Conservation (phyloP, 2,113 vertebrate species). For the Coturnix japonica region DNA sequence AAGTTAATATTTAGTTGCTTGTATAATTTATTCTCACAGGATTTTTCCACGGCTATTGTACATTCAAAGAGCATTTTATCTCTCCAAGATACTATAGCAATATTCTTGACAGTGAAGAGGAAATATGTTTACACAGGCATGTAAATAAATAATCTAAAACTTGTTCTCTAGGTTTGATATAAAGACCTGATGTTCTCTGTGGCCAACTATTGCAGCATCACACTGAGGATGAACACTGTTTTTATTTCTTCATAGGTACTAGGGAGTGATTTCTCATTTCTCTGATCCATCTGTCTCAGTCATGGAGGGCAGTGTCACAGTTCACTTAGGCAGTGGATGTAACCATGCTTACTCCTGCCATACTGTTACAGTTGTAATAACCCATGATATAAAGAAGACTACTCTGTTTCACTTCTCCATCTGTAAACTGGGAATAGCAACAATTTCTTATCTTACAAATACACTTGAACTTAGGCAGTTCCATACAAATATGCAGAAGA, state of each 20-base stretch:
- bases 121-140: background rate
- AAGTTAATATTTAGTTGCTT: conserved; percentile 9
- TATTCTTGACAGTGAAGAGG: background rate
- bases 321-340: background rate
- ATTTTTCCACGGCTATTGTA: background rate
- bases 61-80: background rate
- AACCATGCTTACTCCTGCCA: background rate
- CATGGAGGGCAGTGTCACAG: too few species aligned
- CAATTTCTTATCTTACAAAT: background rate
- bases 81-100: background rate
- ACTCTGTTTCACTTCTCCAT: background rate
- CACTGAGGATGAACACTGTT: background rate
- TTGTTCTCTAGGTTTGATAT: background rate
- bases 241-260: background rate
- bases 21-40: background rate
- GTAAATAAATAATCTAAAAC: background rate
- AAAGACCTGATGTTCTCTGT: background rate
- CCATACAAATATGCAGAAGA: too few species aligned
- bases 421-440: background rate
- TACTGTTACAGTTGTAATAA: fast-evolving
- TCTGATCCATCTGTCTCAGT: background rate
- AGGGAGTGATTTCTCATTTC: background rate
- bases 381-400: background rate
- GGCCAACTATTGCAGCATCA: background rate
- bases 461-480: too few species aligned